Conservation (phyloP, 2,888 invertebrate species). For the Panopea generosa region DNA sequence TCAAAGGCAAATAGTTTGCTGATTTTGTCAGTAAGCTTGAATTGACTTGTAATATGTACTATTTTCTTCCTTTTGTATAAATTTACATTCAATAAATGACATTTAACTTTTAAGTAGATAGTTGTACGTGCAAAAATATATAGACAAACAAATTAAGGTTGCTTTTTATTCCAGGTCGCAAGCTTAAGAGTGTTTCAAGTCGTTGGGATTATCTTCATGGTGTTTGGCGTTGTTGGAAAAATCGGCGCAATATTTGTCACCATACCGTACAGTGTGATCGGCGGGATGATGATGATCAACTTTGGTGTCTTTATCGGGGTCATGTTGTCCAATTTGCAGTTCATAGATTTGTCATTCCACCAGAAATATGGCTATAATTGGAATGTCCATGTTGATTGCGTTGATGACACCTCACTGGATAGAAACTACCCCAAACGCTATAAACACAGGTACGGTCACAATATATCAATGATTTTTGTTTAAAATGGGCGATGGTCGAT, state of each 20-base stretch:
- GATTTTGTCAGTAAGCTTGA: too few species aligned
- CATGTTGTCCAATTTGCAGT: conserved; percentile 72
- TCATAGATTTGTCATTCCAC: conserved; percentile 92
- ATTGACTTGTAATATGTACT: too few species aligned
- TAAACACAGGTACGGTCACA: conserved; percentile 64
- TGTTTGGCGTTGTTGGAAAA: conserved; percentile 84
- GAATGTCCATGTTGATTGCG: too few species aligned
- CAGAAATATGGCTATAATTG: conserved; percentile 94
- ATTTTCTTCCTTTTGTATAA: too few species aligned
- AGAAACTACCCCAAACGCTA: conserved; percentile 50
- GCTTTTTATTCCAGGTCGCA: conserved; percentile 78
- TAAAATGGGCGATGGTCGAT: too few species aligned
- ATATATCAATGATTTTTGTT: too few species aligned
- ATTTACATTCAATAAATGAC: too few species aligned
- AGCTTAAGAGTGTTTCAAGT: conserved; percentile 84
- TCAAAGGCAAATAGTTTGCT: too few species aligned
- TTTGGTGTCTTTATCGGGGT: conserved; percentile 75
- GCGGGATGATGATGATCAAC: conserved; percentile 73
- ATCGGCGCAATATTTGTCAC: conserved; percentile 85
- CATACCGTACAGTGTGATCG: conserved; percentile 86
- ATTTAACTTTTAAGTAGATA: too few species aligned
- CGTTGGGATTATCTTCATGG: conserved; percentile 82
- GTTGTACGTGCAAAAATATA: too few species aligned
- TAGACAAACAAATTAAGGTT: not conserved
- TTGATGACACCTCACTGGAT: conserved; percentile 85